Percentiles rank a stretch among this genome's conserved stretches.
Conservation (phyloP, 2,797 vertebrate genomes). For the Yasuhikotakia modesta region DNA sequence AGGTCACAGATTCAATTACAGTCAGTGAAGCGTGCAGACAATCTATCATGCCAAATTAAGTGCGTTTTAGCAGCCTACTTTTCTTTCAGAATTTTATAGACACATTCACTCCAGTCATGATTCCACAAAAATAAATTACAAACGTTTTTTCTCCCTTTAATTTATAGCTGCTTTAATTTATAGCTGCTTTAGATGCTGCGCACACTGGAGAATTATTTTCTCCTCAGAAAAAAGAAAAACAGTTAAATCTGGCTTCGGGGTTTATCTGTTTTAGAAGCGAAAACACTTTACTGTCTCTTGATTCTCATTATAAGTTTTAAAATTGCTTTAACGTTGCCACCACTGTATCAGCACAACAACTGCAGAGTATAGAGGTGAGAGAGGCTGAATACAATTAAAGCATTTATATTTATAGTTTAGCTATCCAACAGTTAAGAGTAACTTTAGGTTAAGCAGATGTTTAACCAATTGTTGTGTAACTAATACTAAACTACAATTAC, state of each 20-base stretch:
- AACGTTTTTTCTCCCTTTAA: slow-evolving; percentile 61
- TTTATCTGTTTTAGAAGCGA: slow-evolving; percentile 68
- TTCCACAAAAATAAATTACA: slow-evolving; percentile 85
- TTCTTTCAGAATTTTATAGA: slow-evolving; percentile 99
- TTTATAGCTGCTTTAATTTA: slow-evolving; percentile 71
- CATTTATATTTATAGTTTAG: no score
- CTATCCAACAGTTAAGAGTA: no score
- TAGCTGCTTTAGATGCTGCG: slow-evolving; percentile 74
- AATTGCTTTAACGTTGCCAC: slow-evolving; percentile 57
- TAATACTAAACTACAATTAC: no score
- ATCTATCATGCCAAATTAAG: slow-evolving; percentile 99
- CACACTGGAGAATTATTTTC: slow-evolving; percentile 72
- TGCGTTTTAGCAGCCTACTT: slow-evolving; percentile 99
- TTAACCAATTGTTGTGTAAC: no score
- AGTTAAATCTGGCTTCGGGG: slow-evolving; percentile 67
- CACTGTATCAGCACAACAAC: slow-evolving; percentile 48
- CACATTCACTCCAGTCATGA: slow-evolving; percentile 93
- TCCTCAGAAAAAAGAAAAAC: slow-evolving; percentile 61
- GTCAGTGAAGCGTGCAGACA: slow-evolving; percentile 99
- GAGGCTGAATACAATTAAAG: slow-evolving; percentile 11
- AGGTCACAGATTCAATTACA: slow-evolving; percentile 99
- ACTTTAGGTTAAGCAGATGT: no score
- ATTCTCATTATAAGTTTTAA: slow-evolving; percentile 68
- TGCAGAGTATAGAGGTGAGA: slow-evolving; percentile 46
- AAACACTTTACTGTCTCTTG: slow-evolving; percentile 58